Evolutionary conservation across 2,113 vertebrate species (phyloP), one percentile per base, ranked within the genome.

Genomic region (Trochalopteron elliotii): DNA sequence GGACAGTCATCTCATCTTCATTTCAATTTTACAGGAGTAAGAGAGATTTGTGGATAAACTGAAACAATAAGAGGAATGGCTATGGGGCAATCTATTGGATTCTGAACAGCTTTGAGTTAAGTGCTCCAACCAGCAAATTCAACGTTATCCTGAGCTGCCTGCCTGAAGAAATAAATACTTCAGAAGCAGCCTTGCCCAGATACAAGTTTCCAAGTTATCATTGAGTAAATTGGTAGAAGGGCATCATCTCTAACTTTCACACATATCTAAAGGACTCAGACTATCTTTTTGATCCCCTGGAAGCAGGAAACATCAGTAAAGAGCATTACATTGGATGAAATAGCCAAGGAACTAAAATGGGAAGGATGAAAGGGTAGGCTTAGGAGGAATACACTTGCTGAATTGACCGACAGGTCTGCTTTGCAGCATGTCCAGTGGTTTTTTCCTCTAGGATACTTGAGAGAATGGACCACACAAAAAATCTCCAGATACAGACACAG

Each of bases 41-140:
- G 65, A 85, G 59, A 95, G 91, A 93, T 95, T 91, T 94, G 56
- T 35, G 65, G 95, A 97, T 95, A 93, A 96, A 89, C 31, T 59
- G 81, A 96, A 95, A 94, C 81, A 94, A 57, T 93, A 84, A 79
- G 63, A 93, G 65, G 50, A 93, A 95, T 40, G 53, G 89, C 92
- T 94, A 47, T 21, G 39, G 77, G 70, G 67, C 75, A 94, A 83
- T 52, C 76, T 59, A 85, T 18, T 44, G 90, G 92, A 87, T 88
- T 95, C 47, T 71, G 60, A 59, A 83, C 56, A 49, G 61, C 69
- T 95, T 81, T 82, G 52, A 68, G 55, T 71, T 64, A 95, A 94
- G 78, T 53, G 67, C 47, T 93, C 86, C 83, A 92, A 70, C 81
- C 65, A 89, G 59, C 1, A 3, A 94, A 91, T 84, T 68, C 86